A percentile compares a stretch with the other conserved stretches of the same genome.
Evolutionary conservation across 2,113 vertebrate genomes (phyloP).

Genomic region (Saimiri boliviensis): DNA sequence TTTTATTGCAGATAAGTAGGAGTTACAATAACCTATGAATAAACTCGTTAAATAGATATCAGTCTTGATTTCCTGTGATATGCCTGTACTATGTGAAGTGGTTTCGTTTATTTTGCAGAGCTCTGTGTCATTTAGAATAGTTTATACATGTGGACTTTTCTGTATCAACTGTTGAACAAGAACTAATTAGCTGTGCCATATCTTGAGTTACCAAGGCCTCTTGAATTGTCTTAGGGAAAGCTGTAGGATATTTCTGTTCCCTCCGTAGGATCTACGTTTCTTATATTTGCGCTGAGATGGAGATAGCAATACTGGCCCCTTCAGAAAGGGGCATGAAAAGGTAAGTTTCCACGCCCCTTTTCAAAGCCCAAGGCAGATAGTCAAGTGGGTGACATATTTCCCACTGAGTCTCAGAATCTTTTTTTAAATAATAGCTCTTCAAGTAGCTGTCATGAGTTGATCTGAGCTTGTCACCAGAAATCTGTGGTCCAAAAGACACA

Average conservation of each 20-base stretch:
- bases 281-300: rapidly evolving
- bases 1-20: neutral
- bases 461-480: neutral
- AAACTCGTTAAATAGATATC: neutral
- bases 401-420: neutral
- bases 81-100: neutral
- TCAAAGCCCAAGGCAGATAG: neutral
- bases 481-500: neutral
- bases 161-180: neutral
- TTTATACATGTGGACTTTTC: neutral
- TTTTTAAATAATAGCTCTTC: neutral
- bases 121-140: neutral
- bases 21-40: neutral
- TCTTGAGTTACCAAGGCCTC: neutral
- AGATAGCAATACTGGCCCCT: neutral
- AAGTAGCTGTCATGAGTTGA: neutral
- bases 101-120: neutral
- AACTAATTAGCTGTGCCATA: neutral
- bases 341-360: neutral
- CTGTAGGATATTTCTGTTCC: neutral
- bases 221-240: neutral
- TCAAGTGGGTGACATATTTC: neutral
- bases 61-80: neutral
- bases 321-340: too few species aligned
- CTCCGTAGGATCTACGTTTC: neutral